Conservation (phyloP, 2,888 invertebrate species). For the Dolomedes plantarius region DNA sequence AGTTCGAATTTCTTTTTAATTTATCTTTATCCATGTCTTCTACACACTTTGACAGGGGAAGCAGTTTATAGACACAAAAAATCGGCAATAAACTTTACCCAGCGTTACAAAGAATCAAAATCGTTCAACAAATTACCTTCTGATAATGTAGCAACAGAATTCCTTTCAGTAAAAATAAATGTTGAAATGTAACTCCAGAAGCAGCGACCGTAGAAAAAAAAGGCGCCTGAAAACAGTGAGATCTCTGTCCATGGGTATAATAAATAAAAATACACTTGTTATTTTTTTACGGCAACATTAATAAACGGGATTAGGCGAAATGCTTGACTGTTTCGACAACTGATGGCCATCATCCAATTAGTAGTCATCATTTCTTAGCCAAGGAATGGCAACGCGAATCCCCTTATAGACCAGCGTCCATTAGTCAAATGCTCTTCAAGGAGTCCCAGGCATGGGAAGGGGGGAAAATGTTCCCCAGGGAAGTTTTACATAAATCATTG, state of each 20-base stretch:
- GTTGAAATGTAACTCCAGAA: too few relatives aligned
- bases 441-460: background rate
- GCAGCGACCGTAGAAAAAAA: background rate
- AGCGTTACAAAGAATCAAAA: too few relatives aligned
- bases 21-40: too few relatives aligned
- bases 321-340: background rate
- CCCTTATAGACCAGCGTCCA: background rate
- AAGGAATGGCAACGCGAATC: background rate
- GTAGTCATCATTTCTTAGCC: constrained; percentile 11
- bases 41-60: too few relatives aligned
- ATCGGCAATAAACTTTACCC: too few relatives aligned
- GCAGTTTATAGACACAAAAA: too few relatives aligned
- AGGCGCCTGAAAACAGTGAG: background rate
- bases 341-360: constrained; percentile 16
- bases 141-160: too few relatives aligned
- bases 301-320: constrained; percentile 8
- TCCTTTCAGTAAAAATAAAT: too few relatives aligned
- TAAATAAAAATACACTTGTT: background rate
- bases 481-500: background rate
- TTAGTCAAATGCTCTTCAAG: background rate
- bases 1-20: too few relatives aligned
- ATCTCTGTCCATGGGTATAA: background rate
- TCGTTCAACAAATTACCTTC: too few relatives aligned
- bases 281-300: background rate
- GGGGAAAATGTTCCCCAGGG: background rate